phyloP scores from a whole-genome alignment of 2,888 invertebrate genomes.

The Cephus pulcher region DNA sequence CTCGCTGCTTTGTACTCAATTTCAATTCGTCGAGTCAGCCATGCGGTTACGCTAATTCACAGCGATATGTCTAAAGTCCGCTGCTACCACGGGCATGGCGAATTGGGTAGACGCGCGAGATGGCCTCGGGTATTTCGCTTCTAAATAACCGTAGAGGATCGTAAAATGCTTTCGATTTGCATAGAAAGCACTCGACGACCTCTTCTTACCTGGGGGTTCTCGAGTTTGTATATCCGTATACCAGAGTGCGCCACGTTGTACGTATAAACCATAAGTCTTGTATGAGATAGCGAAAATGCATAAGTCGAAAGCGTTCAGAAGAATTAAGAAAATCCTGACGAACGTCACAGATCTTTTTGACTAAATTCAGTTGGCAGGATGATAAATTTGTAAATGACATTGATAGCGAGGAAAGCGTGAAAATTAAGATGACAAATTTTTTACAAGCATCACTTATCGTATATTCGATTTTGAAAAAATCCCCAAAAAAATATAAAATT shows the following conservation, averaged over 20 bases:
- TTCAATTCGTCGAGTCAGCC: not conserved
- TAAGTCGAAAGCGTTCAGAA: not conserved
- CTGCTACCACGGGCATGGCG: not conserved
- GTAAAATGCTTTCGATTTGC: slow-evolving; percentile 50
- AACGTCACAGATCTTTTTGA: not conserved
- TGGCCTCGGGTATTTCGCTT: slow-evolving; percentile 42
- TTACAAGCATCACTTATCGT: not conserved
- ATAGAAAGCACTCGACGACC: slow-evolving; percentile 46
- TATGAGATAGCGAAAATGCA: not conserved
- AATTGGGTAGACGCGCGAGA: not conserved
- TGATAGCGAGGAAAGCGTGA: not conserved
- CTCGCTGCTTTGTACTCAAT: not conserved
- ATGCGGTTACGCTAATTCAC: not conserved
- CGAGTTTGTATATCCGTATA: not conserved
- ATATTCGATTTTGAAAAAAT: not conserved
- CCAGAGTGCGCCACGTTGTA: not conserved
- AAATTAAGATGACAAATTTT: not conserved
- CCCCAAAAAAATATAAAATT: not conserved
- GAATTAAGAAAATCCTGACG: not conserved
- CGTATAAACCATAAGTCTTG: not conserved
- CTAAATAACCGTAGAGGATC: slow-evolving; percentile 48
- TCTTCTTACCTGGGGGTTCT: slow-evolving; percentile 16
- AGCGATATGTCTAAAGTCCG: not conserved
- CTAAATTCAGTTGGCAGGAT: not conserved
- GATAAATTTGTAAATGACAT: not conserved